phyloP scores from a whole-genome alignment of 2,113 vertebrate genomes.

The Catharus minimus region DNA sequence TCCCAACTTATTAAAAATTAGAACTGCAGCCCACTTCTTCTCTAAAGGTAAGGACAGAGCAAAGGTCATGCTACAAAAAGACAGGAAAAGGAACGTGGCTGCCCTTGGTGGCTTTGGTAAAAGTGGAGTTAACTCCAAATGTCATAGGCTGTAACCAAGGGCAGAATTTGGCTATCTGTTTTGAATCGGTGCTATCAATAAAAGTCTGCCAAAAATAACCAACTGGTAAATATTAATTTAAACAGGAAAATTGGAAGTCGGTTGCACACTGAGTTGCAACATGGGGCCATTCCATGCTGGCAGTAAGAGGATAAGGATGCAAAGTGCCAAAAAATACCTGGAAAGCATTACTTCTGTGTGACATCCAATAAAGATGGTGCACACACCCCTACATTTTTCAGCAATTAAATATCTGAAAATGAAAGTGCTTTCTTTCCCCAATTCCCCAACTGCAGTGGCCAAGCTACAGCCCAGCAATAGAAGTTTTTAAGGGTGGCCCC shows the following conservation, averaged over 20 bases:
- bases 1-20: background rate
- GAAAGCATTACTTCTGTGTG: constrained; percentile 49
- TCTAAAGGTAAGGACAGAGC: background rate
- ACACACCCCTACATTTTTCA: constrained; percentile 56
- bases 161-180: constrained; percentile 32
- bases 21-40: background rate
- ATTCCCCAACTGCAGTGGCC: constrained; percentile 25
- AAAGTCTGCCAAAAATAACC: constrained; percentile 57
- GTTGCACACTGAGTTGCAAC: constrained; percentile 39
- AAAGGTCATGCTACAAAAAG: background rate
- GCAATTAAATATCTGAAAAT: constrained; percentile 59
- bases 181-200: constrained; percentile 51
- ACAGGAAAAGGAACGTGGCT: background rate
- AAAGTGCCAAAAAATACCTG: constrained; percentile 49
- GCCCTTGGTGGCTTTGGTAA: background rate
- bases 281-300: constrained; percentile 59
- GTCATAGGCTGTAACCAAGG: constrained; percentile 19
- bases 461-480: constrained; percentile 20
- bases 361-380: constrained; percentile 32
- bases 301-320: constrained; percentile 19
- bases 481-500: constrained; percentile 60
- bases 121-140: constrained; percentile 37
- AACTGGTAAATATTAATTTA: constrained; percentile 69
- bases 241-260: constrained; percentile 58
- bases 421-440: constrained; percentile 25